phyloP scores from a whole-genome alignment of 2,888 invertebrate genomes.

The Stenchaetothrips biformis region DNA sequence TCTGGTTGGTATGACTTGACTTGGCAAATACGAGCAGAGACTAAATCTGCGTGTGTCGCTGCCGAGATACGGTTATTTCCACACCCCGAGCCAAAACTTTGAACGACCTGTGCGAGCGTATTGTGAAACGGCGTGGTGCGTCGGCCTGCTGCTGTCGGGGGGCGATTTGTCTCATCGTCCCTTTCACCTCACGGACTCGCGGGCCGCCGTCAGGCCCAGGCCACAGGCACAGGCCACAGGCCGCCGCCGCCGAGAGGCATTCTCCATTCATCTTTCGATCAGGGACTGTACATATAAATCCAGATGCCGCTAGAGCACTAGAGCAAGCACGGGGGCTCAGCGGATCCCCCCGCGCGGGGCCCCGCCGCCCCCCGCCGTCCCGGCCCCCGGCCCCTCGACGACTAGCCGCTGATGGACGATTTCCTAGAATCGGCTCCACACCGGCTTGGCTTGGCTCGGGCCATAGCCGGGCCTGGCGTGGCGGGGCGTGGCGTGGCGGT shows the following conservation, averaged over 20 bases:
- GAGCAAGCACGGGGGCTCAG: conserved; percentile 32
- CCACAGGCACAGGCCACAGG: not conserved
- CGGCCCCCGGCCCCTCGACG: conserved; percentile 29
- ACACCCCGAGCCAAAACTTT: no score
- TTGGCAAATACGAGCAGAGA: no score
- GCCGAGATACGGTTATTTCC: no score
- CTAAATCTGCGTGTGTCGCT: no score
- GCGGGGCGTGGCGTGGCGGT: no score
- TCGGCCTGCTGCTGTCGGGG: no score
- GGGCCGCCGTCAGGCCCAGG: not conserved
- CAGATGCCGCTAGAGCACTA: conserved; percentile 7
- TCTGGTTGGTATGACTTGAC: no score
- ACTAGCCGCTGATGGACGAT: conserved; percentile 31
- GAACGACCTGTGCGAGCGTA: no score
- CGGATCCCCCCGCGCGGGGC: conserved; percentile 27
- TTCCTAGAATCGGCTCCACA: conserved; percentile 27
- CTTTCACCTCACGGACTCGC: no score
- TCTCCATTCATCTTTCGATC: conserved; percentile 24
- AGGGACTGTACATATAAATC: conserved; percentile 21
- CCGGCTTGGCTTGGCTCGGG: not conserved
- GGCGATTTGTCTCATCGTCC: no score
- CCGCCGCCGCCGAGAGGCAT: not conserved
- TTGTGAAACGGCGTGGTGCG: no score
- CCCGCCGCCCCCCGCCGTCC: conserved; percentile 29
- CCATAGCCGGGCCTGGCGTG: not conserved